Evolutionary conservation across 2,113 vertebrate species (phyloP), one percentile per base, ranked within the genome.

Genomic region (Cryptotis parvus): DNA sequence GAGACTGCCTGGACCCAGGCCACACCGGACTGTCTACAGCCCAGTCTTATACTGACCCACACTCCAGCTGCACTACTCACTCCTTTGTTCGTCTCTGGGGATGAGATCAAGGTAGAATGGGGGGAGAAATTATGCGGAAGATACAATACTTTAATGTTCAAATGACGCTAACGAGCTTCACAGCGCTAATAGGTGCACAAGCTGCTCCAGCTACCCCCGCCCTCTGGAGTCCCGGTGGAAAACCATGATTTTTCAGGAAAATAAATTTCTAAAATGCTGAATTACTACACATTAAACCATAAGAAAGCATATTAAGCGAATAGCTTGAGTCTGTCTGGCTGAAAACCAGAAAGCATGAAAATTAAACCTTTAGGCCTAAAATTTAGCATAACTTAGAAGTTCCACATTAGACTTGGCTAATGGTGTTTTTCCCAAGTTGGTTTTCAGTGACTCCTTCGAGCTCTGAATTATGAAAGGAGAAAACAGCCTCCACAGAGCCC

Each of bases 301-400:
- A 94, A 80, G 92, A 93, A 95, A 95, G 94, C 84, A 86, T 55
- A 93, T 95, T 95, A 95, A 95, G 79, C 0, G 66, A 84, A 91
- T 94, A 89, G 77, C 87, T 95, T 69, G 89, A 92, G 93, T 39
- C 84, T 70, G 69, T 76, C 82, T 91, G 93, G 94, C 78, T 87
- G 89, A 82, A 78, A 58, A 93, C 87, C 92, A 93, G 87, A 87
- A 95, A 95, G 94, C 94, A 91, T 95, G 91, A 37, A 95, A 95
- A 95, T 97, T 92, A 93, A 95, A 95, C 93, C 89, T 95, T 92
- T 92, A 95, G 95, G 95, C 94, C 39, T 91, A 84, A 94, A 93
- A 87, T 95, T 95, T 97, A 95, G 70, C 94, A 94, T 96, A 93
- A 92, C 84, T 95, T 96, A 87, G 92, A 95, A 95, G 87, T 89